Conservation (phyloP, 23 tunicate genomes). For the Aplidium turbinatum region DNA sequence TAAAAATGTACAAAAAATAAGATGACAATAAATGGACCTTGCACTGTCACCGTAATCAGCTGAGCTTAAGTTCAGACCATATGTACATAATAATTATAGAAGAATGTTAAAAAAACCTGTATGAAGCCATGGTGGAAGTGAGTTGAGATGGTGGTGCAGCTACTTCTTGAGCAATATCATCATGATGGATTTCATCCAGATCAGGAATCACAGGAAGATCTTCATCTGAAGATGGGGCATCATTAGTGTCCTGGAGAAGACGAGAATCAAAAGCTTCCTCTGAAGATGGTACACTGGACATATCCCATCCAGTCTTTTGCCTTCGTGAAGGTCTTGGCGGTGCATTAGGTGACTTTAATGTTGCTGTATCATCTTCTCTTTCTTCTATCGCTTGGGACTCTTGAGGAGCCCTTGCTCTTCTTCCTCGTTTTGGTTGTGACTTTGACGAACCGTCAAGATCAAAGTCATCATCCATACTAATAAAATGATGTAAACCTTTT, state of each 20-base stretch:
- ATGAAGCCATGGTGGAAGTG: constrained; percentile 54
- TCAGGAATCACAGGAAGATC: constrained; percentile 69
- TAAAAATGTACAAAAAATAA: too few relatives aligned
- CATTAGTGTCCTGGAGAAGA: constrained; percentile 29
- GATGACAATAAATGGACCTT: too few relatives aligned
- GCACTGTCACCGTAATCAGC: too few relatives aligned
- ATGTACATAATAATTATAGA: too few relatives aligned
- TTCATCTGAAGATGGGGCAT: background rate
- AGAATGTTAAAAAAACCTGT: too few relatives aligned
- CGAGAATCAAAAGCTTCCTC: constrained; percentile 45
- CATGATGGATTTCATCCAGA: constrained; percentile 73
- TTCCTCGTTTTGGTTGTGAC: constrained; percentile 34
- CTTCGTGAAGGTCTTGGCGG: constrained; percentile 51
- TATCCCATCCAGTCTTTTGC: constrained; percentile 65
- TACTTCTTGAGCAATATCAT: constrained; percentile 64
- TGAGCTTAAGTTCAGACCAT: too few relatives aligned
- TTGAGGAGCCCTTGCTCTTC: constrained; percentile 29
- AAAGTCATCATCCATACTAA: constrained; percentile 40
- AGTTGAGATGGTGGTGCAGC: constrained; percentile 71
- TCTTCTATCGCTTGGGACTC: background rate
- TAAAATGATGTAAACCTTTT: background rate
- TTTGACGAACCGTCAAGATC: background rate
- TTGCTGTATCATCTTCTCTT: background rate
- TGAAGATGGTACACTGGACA: background rate
- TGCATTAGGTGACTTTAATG: background rate